Evolutionary conservation across 2,113 vertebrate genomes (phyloP), one percentile per base, ranked within the genome.

Genomic region (Gambusia holbrooki): DNA sequence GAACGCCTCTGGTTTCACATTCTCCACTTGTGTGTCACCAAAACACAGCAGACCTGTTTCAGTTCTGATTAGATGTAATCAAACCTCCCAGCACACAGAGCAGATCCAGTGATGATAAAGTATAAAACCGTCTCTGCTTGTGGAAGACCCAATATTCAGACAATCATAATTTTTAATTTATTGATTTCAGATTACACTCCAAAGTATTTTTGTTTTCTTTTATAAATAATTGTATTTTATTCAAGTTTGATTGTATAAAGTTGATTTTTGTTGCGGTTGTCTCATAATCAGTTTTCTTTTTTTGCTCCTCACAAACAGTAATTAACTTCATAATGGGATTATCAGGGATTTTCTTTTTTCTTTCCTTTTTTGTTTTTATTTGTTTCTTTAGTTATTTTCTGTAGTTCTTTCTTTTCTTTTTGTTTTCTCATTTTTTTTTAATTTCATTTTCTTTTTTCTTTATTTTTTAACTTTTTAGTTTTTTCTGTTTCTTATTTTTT

Each of bases 31-130:
- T 58, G 51, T 58, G 51, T 58, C 51, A n/a, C 51, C 22, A 58
- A 58, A 58, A 58, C 51, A 58, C 25, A 58, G 2, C 51, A 58
- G 29, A 33, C 28, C 63, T 62, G 62, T 54, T 54, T 78, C 51
- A 62, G 22, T 35, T 61, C 71, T 66, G 48, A 71, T 62, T 64
- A 62, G 61, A 15, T 10, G 40, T 15, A 1, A 25, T 64, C 37
- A 25, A 77, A 62, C 33, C 45, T 19, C 70, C 25, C 17, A 65
- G 7, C 32, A 28, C 28, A 66, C n/a, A 6, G 29, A 62, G 40
- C 40, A 42, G 58, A 83, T 84, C 84, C 73, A 86, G 72, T 87
- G 77, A 86, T 69, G 66, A 74, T 66, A 66, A 74, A 70, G 64
- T 33, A 33, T 65, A 27, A 85, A 72, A 79, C 19, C 14, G 8